Conservation (phyloP, 1,140 invertebrate species). For the Pogonomyrmex barbatus region DNA sequence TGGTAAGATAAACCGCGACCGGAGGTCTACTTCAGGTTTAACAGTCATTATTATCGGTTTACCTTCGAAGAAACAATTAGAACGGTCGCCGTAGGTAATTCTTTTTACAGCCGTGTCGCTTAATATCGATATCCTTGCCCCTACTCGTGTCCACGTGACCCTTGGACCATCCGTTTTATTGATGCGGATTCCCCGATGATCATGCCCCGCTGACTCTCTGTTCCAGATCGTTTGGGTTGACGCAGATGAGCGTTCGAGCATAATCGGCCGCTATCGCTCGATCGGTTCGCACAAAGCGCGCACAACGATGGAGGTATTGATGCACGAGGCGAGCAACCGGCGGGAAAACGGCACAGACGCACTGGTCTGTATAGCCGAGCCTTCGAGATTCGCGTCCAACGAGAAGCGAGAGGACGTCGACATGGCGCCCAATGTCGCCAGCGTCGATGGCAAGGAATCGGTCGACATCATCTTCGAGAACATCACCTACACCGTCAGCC, state of each 20-base stretch:
- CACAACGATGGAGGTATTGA: slow-evolving; percentile 81
- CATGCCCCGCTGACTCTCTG: background rate
- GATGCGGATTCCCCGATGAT: background rate
- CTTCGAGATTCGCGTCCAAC: background rate
- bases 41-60: background rate
- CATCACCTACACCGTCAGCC: slow-evolving; percentile 89
- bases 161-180: background rate
- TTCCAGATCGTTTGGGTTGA: background rate
- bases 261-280: background rate
- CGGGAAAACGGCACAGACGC: slow-evolving; percentile 16
- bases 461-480: slow-evolving; percentile 91
- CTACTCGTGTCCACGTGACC: background rate
- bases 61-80: background rate
- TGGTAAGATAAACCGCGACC: background rate
- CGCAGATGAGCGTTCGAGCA: slow-evolving; percentile 33
- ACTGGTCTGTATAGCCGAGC: background rate
- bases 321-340: slow-evolving; percentile 81
- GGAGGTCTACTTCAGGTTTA: background rate
- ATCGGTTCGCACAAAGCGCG: background rate
- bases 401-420: background rate
- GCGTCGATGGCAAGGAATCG: slow-evolving; percentile 80
- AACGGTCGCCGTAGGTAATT: background rate
- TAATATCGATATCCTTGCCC: background rate
- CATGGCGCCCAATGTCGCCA: slow-evolving; percentile 25
- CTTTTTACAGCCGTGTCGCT: background rate